phyloP scores from a whole-genome alignment of 1,140 invertebrate species.

The Drosophila seguyi region DNA sequence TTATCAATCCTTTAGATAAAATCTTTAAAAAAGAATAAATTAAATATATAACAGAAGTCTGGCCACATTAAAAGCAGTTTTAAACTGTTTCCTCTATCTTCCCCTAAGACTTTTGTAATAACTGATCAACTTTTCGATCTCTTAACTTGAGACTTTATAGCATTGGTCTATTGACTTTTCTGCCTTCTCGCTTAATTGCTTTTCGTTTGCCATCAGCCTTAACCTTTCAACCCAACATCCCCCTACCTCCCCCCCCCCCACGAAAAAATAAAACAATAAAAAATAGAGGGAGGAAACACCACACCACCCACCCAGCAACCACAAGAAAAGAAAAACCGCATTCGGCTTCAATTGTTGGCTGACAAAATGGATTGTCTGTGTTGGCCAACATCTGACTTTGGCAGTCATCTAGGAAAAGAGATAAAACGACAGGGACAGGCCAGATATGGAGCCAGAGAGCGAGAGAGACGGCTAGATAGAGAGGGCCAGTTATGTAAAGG shows the following conservation, averaged over 20 bases:
- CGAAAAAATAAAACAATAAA: conserved; percentile 1
- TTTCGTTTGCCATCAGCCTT: conserved; percentile 19
- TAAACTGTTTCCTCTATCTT: neutral
- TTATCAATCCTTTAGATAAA: neutral
- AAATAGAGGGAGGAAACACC: neutral
- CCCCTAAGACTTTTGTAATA: neutral
- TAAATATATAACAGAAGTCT: neutral
- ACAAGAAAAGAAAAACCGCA: conserved; percentile 38
- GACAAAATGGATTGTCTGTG: conserved; percentile 58
- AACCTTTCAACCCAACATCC: neutral
- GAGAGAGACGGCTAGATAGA: neutral
- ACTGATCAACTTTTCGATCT: conserved; percentile 4
- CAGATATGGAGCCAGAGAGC: neutral
- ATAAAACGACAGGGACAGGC: conserved; percentile 17
- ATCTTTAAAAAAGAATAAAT: neutral
- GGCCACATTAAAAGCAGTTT: neutral
- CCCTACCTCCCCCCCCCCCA: neutral
- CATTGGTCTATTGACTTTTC: neutral
- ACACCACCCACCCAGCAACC: neutral
- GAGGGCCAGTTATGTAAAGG: conserved; percentile 1
- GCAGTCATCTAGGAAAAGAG: conserved; percentile 25
- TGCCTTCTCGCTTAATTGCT: conserved; percentile 43
- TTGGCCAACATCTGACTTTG: conserved; percentile 48
- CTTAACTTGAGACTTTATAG: neutral
- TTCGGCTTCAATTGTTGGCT: conserved; percentile 54